These are phyloP conservation scores for Leuciscus idus DNA, from an alignment of 2,113 vertebrate genomes.

Conservation along the genomic window DNA sequence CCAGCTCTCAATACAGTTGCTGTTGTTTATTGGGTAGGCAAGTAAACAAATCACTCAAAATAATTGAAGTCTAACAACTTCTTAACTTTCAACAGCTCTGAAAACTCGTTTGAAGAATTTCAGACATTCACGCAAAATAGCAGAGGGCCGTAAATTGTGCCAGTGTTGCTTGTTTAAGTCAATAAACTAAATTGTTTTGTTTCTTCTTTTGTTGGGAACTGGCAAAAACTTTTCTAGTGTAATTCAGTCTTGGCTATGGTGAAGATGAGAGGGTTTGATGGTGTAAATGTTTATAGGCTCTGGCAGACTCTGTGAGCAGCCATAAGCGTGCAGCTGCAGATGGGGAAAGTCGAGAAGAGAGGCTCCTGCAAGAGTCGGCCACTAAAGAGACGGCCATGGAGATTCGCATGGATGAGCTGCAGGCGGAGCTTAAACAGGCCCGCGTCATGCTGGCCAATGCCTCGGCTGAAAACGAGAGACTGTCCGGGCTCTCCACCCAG, in stretches of 20 bases:
- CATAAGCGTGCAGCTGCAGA: conserved; percentile 82
- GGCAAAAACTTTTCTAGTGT: background rate
- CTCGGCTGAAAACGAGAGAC: conserved; percentile 77
- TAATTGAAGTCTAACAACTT: background rate
- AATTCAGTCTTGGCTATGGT: background rate
- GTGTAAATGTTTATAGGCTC: conserved; percentile 71
- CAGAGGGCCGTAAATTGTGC: background rate
- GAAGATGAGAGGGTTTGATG: background rate
- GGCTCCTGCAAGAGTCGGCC: conserved; percentile 79
- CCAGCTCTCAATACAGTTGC: background rate
- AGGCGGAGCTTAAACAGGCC: conserved; percentile 77
- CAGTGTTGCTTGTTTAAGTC: background rate
- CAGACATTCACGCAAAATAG: background rate
- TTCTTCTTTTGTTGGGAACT: background rate
- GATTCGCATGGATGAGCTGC: conserved; percentile 78
- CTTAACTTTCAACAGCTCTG: background rate
- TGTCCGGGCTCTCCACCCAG: conserved; percentile 68
- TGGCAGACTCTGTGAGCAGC: conserved; percentile 81
- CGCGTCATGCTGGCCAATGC: conserved; percentile 73
- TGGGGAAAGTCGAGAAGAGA: conserved; percentile 83
- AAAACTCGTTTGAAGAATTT: background rate
- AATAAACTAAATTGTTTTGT: background rate
- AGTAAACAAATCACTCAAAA: background rate
- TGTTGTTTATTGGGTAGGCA: background rate
- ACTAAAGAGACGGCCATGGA: conserved; percentile 81